These are phyloP conservation scores for Torymus tubicola DNA, from an alignment of 2,888 invertebrate genomes.

Conservation along the genomic window DNA sequence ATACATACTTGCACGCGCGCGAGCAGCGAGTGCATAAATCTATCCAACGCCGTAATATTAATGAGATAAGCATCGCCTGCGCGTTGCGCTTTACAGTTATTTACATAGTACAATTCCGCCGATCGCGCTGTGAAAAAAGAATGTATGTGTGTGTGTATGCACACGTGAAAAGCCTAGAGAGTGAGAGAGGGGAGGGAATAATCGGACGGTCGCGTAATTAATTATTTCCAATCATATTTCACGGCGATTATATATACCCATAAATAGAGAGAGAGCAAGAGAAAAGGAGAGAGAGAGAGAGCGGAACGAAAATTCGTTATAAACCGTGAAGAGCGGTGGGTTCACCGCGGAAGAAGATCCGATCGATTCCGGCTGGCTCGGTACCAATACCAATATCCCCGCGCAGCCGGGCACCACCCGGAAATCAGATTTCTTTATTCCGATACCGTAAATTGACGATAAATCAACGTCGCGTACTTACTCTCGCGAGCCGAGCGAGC, in stretches of 20 bases:
- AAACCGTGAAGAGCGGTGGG: too few species aligned
- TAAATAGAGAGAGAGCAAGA: not conserved
- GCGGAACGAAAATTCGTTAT: conserved; percentile 37
- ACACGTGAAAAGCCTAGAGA: not conserved
- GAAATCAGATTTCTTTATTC: conserved; percentile 58
- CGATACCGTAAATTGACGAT: conserved; percentile 59
- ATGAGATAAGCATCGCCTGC: conserved; percentile 47
- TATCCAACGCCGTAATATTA: conserved; percentile 31
- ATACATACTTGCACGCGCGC: not conserved
- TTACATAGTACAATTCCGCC: conserved; percentile 31
- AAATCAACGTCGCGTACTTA: conserved; percentile 56
- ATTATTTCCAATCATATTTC: conserved; percentile 51
- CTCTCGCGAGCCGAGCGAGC: not conserved
- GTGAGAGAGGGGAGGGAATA: not conserved
- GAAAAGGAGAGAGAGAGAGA: too few species aligned
- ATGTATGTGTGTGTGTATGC: not conserved
- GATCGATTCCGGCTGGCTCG: conserved; percentile 46
- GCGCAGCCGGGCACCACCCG: conserved; percentile 48
- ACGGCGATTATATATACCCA: not conserved
- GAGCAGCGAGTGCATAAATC: conserved; percentile 35
- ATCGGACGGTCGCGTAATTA: conserved; percentile 32
- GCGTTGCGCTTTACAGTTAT: conserved; percentile 46
- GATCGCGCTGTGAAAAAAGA: not conserved
- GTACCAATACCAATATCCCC: conserved; percentile 49
- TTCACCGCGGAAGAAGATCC: conserved; percentile 33